A percentile compares a stretch with the other conserved stretches of the same genome.
Evolutionary conservation across 2,888 invertebrate genomes (phyloP).

Genomic region (Noctuana brunneofusca): DNA sequence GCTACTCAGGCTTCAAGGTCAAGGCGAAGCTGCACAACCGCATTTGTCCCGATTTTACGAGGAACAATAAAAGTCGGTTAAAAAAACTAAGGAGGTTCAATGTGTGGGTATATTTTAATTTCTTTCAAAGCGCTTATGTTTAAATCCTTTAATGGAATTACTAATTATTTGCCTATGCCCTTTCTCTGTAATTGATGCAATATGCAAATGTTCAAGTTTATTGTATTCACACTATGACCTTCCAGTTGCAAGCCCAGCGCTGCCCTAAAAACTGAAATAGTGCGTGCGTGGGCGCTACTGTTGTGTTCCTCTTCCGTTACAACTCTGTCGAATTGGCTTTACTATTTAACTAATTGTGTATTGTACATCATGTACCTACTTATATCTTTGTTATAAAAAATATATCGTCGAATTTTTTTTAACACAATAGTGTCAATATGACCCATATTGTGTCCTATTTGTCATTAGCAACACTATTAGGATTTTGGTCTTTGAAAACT

Average conservation of each 20-base stretch:
- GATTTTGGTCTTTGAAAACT: background rate
- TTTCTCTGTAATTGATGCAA: background rate
- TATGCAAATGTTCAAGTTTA: slow-evolving; percentile 27
- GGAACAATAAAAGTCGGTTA: too few species aligned
- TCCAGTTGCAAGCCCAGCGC: slow-evolving; percentile 32
- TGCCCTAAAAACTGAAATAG: slow-evolving; percentile 59
- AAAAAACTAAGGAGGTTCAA: too few species aligned
- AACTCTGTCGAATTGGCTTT: slow-evolving; percentile 5
- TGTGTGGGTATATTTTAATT: background rate
- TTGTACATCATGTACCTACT: background rate
- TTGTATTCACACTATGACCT: slow-evolving; percentile 36
- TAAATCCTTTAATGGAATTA: too few species aligned
- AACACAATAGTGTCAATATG: too few species aligned
- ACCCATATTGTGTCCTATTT: background rate
- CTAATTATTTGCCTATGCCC: background rate
- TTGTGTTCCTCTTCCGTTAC: slow-evolving; percentile 46
- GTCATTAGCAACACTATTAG: background rate
- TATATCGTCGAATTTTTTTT: too few species aligned
- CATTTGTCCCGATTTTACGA: slow-evolving; percentile 32
- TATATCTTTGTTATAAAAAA: too few species aligned
- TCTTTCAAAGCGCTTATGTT: background rate
- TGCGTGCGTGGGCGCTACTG: slow-evolving; percentile 59
- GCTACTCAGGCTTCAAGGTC: slow-evolving; percentile 41
- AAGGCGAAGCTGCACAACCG: slow-evolving; percentile 39
- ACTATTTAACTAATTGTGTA: background rate